Evolutionary conservation across 2,797 vertebrate species (phyloP).

Genomic region (Fratercula arctica): DNA sequence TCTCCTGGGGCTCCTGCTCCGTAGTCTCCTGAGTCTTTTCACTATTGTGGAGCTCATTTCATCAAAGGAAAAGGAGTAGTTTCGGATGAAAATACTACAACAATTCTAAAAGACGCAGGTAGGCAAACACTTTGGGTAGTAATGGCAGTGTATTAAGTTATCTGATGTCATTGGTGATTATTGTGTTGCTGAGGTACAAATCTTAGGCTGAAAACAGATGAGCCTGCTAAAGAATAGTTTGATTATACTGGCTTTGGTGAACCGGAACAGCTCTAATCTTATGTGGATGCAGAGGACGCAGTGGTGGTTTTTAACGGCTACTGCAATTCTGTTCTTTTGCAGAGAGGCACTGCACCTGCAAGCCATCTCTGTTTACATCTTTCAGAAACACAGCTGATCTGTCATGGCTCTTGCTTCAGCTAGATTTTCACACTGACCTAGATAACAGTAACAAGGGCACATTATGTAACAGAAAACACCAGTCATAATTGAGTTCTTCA

Average conservation of each 20-base stretch:
- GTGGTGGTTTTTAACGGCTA: background rate
- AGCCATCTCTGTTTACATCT: background rate
- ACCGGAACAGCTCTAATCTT: rapidly evolving
- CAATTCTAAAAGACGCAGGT: background rate
- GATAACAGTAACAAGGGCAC: background rate
- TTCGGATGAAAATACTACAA: background rate
- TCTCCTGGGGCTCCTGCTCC: background rate
- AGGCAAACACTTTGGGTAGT: background rate
- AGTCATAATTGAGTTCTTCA: background rate
- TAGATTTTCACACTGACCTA: background rate
- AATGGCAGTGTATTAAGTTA: background rate
- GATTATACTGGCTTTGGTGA: background rate
- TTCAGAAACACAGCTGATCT: background rate
- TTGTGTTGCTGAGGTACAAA: background rate
- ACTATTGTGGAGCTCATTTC: background rate
- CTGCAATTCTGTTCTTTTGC: background rate
- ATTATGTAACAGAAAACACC: rapidly evolving
- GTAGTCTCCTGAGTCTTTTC: slow-evolving; percentile 4
- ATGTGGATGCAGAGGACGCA: rapidly evolving
- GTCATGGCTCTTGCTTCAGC: background rate
- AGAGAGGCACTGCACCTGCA: background rate
- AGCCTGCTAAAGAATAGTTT: background rate
- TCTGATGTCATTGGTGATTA: background rate
- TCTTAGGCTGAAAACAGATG: background rate
- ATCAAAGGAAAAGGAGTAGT: background rate